Percentiles rank a stretch among this genome's conserved stretches.
Conservation (phyloP, 2,113 vertebrate species). For the Leptodactylus fuscus region DNA sequence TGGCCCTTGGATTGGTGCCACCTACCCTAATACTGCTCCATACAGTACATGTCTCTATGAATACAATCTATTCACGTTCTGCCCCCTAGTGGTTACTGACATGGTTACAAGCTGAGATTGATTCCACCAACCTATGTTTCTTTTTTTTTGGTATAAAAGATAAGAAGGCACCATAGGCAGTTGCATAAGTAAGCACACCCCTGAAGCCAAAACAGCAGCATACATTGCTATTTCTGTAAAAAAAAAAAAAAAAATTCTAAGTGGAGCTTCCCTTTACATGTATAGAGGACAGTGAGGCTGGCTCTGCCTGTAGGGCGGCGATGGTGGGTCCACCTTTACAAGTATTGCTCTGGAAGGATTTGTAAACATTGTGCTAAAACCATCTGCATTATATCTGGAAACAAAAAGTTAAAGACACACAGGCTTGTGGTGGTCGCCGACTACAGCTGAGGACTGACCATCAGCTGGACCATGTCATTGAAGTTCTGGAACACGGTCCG, state of each 20-base stretch:
- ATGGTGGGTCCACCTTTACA: background rate
- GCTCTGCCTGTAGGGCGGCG: constrained; percentile 12
- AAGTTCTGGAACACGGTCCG: constrained; percentile 76
- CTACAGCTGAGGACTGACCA: constrained; percentile 79
- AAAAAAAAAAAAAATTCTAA: background rate
- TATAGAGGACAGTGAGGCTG: background rate
- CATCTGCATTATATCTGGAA: background rate
- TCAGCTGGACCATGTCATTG: constrained; percentile 84
- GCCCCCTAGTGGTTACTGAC: no score
- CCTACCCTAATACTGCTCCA: no score
- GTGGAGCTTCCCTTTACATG: background rate
- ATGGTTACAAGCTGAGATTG: no score
- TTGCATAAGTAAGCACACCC: background rate
- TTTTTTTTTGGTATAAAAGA: background rate
- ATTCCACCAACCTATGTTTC: no score
- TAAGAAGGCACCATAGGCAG: background rate
- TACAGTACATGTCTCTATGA: no score
- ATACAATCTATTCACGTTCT: no score
- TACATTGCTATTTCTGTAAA: background rate
- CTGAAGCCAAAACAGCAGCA: background rate
- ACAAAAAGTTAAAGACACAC: background rate
- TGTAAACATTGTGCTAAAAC: constrained; percentile 37
- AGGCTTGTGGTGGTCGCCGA: no score
- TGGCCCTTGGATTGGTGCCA: background rate
- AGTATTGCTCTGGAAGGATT: background rate